Evolutionary conservation across 2,797 vertebrate genomes (phyloP).

Genomic region (Lacerta bilineata): DNA sequence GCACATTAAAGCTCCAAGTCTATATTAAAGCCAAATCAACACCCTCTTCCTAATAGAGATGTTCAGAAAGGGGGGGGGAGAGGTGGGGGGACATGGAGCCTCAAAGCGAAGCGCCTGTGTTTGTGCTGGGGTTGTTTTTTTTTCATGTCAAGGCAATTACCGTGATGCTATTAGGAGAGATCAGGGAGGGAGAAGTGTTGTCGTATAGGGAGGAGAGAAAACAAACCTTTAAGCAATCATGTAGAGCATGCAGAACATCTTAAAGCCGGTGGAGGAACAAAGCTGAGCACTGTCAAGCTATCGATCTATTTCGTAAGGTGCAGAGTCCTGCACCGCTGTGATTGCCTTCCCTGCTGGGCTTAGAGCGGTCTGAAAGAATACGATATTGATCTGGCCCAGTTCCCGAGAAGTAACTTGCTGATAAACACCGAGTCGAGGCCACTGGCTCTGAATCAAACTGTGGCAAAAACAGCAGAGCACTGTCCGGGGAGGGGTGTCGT

Average conservation of each 20-base stretch:
- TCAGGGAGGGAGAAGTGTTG: slow-evolving; percentile 76
- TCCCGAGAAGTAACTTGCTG: slow-evolving; percentile 91
- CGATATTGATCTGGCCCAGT: slow-evolving; percentile 93
- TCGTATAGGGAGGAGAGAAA: slow-evolving; percentile 85
- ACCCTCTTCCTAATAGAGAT: slow-evolving; percentile 69
- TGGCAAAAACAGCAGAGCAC: slow-evolving; percentile 67
- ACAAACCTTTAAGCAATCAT: slow-evolving; percentile 98
- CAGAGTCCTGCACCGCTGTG: slow-evolving; percentile 86
- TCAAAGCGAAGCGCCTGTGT: slow-evolving; percentile 74
- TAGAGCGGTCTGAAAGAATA: slow-evolving; percentile 89
- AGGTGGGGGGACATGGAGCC: slow-evolving; percentile 18
- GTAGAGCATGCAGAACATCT: slow-evolving; percentile 96
- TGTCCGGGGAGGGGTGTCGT: slow-evolving; percentile 78
- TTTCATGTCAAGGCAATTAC: slow-evolving; percentile 83
- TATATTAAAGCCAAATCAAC: slow-evolving; percentile 78
- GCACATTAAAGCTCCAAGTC: slow-evolving; percentile 57
- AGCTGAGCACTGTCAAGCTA: slow-evolving; percentile 92
- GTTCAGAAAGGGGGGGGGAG: slow-evolving; percentile 59
- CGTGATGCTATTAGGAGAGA: slow-evolving; percentile 82
- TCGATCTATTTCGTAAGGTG: slow-evolving; percentile 95
- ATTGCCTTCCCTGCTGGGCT: slow-evolving; percentile 91
- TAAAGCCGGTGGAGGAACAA: slow-evolving; percentile 93
- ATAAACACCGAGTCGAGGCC: slow-evolving; percentile 89
- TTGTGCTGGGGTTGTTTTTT: slow-evolving; percentile 79
- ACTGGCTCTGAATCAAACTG: slow-evolving; percentile 83